These are phyloP conservation scores for Romanogobio albipinnatus DNA, from an alignment of 2,113 vertebrate genomes.

Conservation along the genomic window DNA sequence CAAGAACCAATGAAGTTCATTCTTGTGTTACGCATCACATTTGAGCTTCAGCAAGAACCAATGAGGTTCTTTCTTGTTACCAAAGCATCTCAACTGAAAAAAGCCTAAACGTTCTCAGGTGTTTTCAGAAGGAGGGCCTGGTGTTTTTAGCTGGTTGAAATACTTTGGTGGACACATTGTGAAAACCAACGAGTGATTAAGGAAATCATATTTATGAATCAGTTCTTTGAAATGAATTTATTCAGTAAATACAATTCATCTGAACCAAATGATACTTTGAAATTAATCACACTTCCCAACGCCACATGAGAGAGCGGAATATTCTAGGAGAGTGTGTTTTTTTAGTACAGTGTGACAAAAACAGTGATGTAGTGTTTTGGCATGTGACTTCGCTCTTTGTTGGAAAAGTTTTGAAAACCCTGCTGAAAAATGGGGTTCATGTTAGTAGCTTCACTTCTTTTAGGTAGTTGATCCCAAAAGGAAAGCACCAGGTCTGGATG, in stretches of 20 bases:
- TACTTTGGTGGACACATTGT: neutral
- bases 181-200: neutral
- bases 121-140: too few relatives aligned
- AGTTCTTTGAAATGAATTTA: neutral
- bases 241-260: neutral
- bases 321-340: neutral
- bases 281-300: neutral
- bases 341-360: neutral
- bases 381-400: neutral
- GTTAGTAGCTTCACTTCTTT: neutral
- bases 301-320: neutral
- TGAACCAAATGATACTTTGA: neutral
- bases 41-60: too few relatives aligned
- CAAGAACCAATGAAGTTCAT: too few relatives aligned
- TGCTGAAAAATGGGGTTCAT: neutral
- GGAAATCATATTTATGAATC: neutral
- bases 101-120: too few relatives aligned
- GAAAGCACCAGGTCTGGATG: neutral
- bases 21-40: too few relatives aligned
- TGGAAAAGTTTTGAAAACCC: neutral
- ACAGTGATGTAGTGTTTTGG: neutral
- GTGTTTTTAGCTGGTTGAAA: too few relatives aligned
- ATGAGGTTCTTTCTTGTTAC: too few relatives aligned
- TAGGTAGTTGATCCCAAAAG: neutral
- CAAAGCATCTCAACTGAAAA: too few relatives aligned